phyloP scores from a whole-genome alignment of 2,113 vertebrate species.

The Heloderma charlesbogerti region DNA sequence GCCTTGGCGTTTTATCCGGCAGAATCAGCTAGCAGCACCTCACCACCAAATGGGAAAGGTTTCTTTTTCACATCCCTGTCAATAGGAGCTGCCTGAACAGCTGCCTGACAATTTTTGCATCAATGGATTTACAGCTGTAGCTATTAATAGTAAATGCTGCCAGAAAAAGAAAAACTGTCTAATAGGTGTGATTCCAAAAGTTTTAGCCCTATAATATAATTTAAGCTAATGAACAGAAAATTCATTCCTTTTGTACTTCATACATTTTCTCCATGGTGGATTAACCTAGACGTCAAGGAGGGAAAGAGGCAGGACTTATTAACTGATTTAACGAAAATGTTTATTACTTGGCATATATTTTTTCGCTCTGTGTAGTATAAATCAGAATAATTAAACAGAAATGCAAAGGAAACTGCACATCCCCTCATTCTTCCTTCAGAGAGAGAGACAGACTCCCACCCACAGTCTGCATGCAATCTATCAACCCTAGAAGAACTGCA shows the following conservation, averaged over 20 bases:
- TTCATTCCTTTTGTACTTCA: not conserved
- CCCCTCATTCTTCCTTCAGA: not conserved
- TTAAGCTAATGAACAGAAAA: not conserved
- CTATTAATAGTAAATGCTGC: slow-evolving; percentile 61
- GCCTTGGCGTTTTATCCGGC: slow-evolving; percentile 55
- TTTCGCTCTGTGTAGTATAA: not conserved
- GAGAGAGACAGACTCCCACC: not conserved
- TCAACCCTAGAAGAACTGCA: not conserved
- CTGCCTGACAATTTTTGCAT: slow-evolving; percentile 55
- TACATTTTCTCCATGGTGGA: not conserved
- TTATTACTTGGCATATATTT: not conserved
- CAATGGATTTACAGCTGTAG: slow-evolving; percentile 60
- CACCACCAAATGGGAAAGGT: slow-evolving; percentile 56
- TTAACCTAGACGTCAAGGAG: not conserved
- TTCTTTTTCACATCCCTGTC: slow-evolving; percentile 65
- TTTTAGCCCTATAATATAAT: not conserved
- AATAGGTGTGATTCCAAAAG: not conserved
- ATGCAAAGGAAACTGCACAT: not conserved
- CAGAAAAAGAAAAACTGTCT: slow-evolving; percentile 6
- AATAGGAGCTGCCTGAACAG: slow-evolving; percentile 60
- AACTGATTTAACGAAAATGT: not conserved
- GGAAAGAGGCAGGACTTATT: not conserved
- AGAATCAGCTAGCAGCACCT: slow-evolving; percentile 57
- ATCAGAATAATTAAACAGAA: not conserved
- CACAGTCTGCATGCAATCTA: not conserved